These are phyloP conservation scores for Drosophila mettleri DNA, from an alignment of 2,888 invertebrate species.

Conservation along the genomic window DNA sequence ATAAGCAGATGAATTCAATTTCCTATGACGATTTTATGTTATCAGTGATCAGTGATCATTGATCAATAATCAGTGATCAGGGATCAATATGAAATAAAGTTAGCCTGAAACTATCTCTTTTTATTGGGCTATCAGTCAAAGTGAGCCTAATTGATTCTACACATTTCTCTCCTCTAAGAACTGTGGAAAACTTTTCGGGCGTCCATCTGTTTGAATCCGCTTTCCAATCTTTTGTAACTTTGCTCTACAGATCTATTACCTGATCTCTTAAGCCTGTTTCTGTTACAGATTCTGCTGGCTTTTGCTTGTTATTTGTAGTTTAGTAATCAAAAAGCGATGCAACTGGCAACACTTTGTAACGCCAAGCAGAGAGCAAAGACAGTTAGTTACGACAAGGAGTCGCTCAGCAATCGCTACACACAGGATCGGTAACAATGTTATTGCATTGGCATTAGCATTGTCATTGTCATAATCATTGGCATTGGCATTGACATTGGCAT, in stretches of 20 bases:
- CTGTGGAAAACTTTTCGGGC: neutral
- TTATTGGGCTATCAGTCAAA: neutral
- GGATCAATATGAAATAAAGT: neutral
- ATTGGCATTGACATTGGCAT: neutral
- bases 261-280: too few species aligned
- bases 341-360: slow-evolving; percentile 36
- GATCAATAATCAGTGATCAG: too few species aligned
- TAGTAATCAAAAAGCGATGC: slow-evolving; percentile 45
- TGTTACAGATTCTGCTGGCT: neutral
- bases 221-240: neutral
- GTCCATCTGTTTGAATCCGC: too few species aligned
- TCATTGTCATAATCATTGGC: neutral
- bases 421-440: neutral
- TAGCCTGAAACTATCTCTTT: neutral
- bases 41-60: too few species aligned
- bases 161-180: too few species aligned
- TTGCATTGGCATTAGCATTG: neutral
- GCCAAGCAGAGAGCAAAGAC: slow-evolving; percentile 37
- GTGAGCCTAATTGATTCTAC: neutral
- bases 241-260: neutral
- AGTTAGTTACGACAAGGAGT: slow-evolving; percentile 23
- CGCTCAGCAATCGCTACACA: slow-evolving; percentile 2
- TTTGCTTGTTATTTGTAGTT: slow-evolving; percentile 9
- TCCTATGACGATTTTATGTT: neutral
- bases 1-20: neutral